Evolutionary conservation across 2,113 vertebrate genomes (phyloP).

Genomic region (Todiramphus chloris): DNA sequence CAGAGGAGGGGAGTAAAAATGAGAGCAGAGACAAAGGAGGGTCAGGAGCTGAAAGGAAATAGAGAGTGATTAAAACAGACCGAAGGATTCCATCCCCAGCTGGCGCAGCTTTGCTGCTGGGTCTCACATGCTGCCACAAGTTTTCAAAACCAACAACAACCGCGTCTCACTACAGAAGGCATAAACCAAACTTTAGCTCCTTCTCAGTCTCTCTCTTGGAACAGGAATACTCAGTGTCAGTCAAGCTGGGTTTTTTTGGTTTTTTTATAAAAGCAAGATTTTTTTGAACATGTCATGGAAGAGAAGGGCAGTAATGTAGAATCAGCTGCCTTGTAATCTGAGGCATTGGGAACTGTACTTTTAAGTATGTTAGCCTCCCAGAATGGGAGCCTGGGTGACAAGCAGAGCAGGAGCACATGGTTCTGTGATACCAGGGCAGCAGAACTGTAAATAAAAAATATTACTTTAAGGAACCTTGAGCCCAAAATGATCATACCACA

Average conservation of each 20-base stretch:
- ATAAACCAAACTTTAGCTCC: slow-evolving; percentile 32
- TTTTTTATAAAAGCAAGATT: neutral
- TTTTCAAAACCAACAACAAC: slow-evolving; percentile 7
- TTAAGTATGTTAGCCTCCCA: neutral
- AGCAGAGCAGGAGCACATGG: neutral
- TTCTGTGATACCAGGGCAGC: neutral
- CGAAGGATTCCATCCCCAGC: neutral
- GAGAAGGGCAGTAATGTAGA: neutral
- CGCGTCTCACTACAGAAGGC: neutral
- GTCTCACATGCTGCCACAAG: slow-evolving; percentile 4
- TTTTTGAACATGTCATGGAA: neutral
- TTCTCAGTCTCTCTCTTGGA: neutral
- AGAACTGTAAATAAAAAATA: neutral
- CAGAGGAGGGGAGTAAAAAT: neutral
- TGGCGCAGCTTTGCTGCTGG: neutral
- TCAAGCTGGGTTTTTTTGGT: neutral
- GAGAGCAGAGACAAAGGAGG: neutral
- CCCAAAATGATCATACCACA: neutral
- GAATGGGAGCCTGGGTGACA: neutral
- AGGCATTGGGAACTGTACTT: neutral
- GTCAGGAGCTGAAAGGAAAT: neutral
- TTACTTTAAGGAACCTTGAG: neutral
- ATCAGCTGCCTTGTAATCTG: neutral
- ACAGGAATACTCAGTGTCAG: neutral
- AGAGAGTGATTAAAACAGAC: slow-evolving; percentile 1